Evolutionary conservation across 2,888 invertebrate species (phyloP), one percentile per base, ranked within the genome.

Genomic region (Galeruca laticollis): DNA sequence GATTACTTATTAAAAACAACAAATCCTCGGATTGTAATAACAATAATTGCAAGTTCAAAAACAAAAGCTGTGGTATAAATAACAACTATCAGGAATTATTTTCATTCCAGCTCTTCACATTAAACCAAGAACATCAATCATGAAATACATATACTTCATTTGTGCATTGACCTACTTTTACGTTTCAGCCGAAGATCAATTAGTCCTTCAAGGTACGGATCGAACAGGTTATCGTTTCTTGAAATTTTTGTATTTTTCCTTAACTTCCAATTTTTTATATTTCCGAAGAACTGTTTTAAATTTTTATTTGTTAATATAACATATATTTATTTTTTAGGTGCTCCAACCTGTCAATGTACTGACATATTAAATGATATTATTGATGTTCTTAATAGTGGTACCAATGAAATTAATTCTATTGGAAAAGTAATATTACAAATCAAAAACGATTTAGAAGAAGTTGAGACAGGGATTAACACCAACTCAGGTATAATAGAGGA

Each of bases 91-190:
- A 47, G 15, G 15, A 47, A 15, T 18, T 9, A 47, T 9, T 8
- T 47, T 35, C 56, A 57, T 33, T 57, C 56, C 8, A 35, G 18
- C 35, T 11, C n/a, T 35, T 18, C 11, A 11, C 15, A 33, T 18
- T 18, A 35, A 35, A 18, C 56, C 18, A 57, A 57, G 15, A 57
- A 31, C 35, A 33, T 57, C 56, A 35, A 35, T n/a, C 26, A 57
- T 57, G 56, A 57, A 57, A 57, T 57, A 57, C 56, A 57, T 57
- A 10, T 57, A 57, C 56, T 57, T 57, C 56, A 57, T 57, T 57
- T 57, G n/a, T 11, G 56, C 56, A 33, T 57, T 18, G 15, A 26
- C 31, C 6, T 54, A 54, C 54, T 33, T 35, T 33, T 57, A 35
- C 15, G 56, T 57, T 18, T 31, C 31, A n/a, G 56, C 56, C 4